Conservation (phyloP, 2,113 vertebrate species). For the Pachypanchax playfairii region DNA sequence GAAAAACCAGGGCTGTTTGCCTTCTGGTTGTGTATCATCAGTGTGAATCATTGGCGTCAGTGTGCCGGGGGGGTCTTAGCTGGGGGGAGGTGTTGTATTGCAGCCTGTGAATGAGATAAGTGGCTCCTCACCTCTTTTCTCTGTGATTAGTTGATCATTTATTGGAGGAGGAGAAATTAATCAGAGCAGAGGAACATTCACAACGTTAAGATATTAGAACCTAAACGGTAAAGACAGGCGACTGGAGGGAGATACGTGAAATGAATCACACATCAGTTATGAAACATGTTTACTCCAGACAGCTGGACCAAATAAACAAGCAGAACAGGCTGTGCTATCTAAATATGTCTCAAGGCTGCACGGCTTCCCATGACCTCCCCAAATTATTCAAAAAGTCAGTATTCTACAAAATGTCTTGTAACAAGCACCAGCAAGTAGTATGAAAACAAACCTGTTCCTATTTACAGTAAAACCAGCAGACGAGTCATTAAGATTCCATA, state of each 20-base stretch:
- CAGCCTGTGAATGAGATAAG: conserved; percentile 54
- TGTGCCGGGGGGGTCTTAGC: conserved; percentile 28
- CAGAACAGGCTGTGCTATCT: conserved; percentile 1
- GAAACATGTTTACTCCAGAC: conserved; percentile 29
- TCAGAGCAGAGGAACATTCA: not conserved
- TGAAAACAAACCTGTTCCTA: too few species aligned
- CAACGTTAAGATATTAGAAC: not conserved
- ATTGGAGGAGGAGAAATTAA: conserved; percentile 26
- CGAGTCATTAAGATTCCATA: too few species aligned
- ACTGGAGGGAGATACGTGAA: not conserved
- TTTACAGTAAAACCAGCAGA: too few species aligned
- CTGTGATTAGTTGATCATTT: conserved; percentile 36
- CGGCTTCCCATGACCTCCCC: not conserved
- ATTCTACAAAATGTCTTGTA: too few species aligned
- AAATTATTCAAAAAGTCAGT: too few species aligned
- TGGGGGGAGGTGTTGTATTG: conserved; percentile 58
- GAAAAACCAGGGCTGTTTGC: conserved; percentile 26
- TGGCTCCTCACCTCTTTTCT: conserved; percentile 39
- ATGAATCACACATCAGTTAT: conserved; percentile 21
- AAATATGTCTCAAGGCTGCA: not conserved
- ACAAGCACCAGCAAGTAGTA: too few species aligned
- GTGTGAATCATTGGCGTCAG: conserved; percentile 60
- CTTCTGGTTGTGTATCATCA: conserved; percentile 39
- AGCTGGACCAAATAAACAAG: conserved; percentile 8
- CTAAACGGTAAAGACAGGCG: conserved; percentile 3